These are phyloP conservation scores for Holcopasites calliopsidis DNA, from an alignment of 1,140 invertebrate genomes.

Conservation along the genomic window DNA sequence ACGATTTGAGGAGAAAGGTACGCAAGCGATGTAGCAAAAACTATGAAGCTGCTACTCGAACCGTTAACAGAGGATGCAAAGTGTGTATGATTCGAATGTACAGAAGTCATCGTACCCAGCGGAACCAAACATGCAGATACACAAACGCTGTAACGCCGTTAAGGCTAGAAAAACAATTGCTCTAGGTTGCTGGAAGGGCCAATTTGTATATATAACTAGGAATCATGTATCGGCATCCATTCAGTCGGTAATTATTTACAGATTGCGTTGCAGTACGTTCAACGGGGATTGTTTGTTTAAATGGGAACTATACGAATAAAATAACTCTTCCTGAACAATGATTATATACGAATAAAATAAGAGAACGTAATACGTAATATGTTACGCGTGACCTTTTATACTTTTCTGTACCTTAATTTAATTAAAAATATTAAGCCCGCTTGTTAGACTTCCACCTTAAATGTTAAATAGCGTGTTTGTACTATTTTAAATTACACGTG, in stretches of 20 bases:
- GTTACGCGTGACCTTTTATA: no score
- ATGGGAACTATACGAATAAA: no score
- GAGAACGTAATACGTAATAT: no score
- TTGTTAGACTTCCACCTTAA: no score
- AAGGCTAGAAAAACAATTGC: slow-evolving; percentile 34
- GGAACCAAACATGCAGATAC: slow-evolving; percentile 52
- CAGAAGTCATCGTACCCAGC: slow-evolving; percentile 38
- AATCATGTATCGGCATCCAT: slow-evolving; percentile 6
- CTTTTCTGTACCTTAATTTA: no score
- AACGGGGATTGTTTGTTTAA: not conserved
- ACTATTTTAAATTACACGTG: no score
- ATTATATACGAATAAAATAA: no score
- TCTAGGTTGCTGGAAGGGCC: slow-evolving; percentile 19
- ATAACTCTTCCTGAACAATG: no score
- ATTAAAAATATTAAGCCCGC: no score
- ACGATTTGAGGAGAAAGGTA: slow-evolving; percentile 30
- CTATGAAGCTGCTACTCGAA: slow-evolving; percentile 11
- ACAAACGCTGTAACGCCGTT: slow-evolving; percentile 44
- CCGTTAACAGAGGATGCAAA: slow-evolving; percentile 58
- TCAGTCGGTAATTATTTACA: not conserved
- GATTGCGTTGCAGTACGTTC: not conserved
- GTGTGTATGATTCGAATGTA: slow-evolving; percentile 42
- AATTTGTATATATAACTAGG: not conserved
- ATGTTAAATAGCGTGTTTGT: no score
- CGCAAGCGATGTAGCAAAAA: slow-evolving; percentile 13